A percentile compares a stretch with the other conserved stretches of the same genome.
Evolutionary conservation across 2,797 vertebrate genomes (phyloP).

Genomic region (Pipistrellus nathusii): DNA sequence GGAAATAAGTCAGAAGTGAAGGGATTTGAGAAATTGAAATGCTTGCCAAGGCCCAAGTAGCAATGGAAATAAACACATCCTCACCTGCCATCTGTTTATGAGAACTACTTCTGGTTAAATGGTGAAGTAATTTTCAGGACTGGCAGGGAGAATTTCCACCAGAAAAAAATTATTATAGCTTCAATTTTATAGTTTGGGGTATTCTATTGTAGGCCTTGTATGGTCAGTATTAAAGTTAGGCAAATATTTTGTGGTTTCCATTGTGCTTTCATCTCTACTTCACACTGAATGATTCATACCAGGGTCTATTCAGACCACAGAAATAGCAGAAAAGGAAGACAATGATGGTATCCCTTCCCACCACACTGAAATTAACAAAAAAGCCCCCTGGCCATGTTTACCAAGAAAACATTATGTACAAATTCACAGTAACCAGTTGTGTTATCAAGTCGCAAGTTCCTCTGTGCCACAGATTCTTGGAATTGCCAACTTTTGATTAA

Average conservation of each 20-base stretch:
- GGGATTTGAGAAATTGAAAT: neutral
- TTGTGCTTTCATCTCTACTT: neutral
- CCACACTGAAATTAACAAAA: neutral
- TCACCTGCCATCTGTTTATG: neutral
- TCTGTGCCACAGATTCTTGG: neutral
- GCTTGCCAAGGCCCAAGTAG: neutral
- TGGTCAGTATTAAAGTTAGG: neutral
- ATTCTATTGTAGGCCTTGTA: neutral
- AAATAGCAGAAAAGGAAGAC: constrained; percentile 1
- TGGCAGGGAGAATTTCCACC: neutral
- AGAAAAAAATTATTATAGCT: neutral
- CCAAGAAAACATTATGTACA: neutral
- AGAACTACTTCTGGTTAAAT: constrained; percentile 7
- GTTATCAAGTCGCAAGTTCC: neutral
- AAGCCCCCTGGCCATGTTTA: constrained; percentile 15
- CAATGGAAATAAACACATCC: neutral
- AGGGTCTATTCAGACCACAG: neutral
- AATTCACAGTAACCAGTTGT: neutral
- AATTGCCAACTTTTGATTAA: constrained; percentile 10
- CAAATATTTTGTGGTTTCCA: neutral
- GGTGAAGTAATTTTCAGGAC: neutral
- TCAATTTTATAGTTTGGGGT: neutral
- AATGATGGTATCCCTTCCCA: neutral
- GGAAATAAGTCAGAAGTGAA: neutral
- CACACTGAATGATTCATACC: neutral